phyloP scores from a whole-genome alignment of 2,113 vertebrate genomes.

The Ameiurus melas region DNA sequence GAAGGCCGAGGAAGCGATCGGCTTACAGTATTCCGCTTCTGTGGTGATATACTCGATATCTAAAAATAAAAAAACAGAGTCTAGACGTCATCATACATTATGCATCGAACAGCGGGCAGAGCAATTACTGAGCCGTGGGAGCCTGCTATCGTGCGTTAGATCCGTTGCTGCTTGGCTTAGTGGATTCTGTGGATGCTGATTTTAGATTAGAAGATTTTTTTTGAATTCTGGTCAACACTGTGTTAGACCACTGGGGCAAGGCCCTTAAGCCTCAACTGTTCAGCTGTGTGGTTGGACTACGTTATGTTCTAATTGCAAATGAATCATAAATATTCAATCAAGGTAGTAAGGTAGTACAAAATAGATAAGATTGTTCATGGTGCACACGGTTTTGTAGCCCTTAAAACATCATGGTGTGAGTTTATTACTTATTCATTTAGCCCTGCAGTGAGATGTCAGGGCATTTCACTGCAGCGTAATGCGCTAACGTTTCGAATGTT shows the following conservation, averaged over 20 bases:
- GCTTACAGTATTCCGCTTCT: conserved; percentile 21
- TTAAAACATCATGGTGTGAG: background rate
- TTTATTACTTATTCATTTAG: conserved; percentile 18
- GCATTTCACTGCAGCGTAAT: conserved; percentile 4
- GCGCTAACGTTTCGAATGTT: conserved; percentile 3
- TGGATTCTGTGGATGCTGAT: background rate
- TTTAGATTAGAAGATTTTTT: background rate
- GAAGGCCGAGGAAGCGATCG: background rate
- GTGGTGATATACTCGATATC: conserved; percentile 3
- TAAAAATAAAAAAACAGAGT: conserved; percentile 33
- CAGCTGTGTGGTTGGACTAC: background rate
- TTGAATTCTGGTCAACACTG: background rate
- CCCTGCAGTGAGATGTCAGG: conserved; percentile 3
- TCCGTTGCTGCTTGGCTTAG: background rate
- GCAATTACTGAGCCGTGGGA: conserved; percentile 11
- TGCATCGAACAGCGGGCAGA: conserved; percentile 23
- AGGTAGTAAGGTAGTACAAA: background rate
- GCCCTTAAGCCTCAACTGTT: background rate
- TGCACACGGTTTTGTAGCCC: background rate
- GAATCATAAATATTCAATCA: background rate
- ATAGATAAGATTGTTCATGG: background rate
- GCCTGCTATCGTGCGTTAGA: background rate
- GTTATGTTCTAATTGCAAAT: background rate
- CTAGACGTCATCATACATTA: conserved; percentile 31
- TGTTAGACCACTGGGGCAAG: background rate